phyloP scores from a whole-genome alignment of 2,113 vertebrate species.

The Alligator sinensis region DNA sequence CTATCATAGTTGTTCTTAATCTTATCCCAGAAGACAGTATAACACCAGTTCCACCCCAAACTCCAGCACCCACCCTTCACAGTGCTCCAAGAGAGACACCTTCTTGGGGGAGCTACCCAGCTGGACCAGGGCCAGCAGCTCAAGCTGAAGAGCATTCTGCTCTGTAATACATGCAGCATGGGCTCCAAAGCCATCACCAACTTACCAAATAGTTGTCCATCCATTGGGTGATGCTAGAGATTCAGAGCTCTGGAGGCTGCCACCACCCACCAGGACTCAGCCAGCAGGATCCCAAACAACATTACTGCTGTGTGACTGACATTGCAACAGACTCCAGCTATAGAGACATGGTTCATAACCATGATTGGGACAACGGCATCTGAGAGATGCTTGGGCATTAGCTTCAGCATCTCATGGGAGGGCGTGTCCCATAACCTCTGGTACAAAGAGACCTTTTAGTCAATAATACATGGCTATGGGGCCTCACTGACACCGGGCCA shows the following conservation, averaged over 20 bases:
- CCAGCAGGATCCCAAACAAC: not conserved
- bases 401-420: not conserved
- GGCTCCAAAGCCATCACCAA: fast-evolving
- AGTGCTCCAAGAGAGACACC: fast-evolving
- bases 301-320: not conserved
- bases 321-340: not conserved
- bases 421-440: no score
- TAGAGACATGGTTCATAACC: not conserved
- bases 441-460: not conserved
- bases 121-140: not conserved
- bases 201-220: not conserved
- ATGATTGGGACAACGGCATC: not conserved
- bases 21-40: not conserved
- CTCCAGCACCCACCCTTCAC: not conserved
- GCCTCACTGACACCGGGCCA: not conserved
- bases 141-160: not conserved
- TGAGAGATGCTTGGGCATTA: not conserved
- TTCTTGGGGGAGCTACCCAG: not conserved
- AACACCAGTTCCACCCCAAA: not conserved
- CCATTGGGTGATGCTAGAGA: not conserved
- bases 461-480: not conserved
- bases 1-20: not conserved
- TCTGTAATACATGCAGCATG: not conserved
- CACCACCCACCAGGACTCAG: no score
- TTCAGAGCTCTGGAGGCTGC: no score